Percentiles rank a stretch among this genome's conserved stretches.
phyloP scores from a whole-genome alignment of 1,140 invertebrate genomes.

The Pararge aegeria region DNA sequence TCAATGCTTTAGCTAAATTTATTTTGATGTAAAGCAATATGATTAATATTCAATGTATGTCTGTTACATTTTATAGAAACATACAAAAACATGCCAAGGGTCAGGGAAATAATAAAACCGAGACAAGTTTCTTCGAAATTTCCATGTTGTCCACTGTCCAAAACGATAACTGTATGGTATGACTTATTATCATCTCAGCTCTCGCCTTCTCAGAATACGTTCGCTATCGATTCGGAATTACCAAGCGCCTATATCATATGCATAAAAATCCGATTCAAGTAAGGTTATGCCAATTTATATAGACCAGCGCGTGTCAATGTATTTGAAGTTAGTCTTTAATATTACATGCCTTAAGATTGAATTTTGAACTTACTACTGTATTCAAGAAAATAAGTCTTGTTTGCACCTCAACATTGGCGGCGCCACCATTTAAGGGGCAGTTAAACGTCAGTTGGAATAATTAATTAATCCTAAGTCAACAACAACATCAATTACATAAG shows the following conservation, averaged over 20 bases:
- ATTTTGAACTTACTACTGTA: background rate
- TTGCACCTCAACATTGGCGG: slow-evolving; percentile 45
- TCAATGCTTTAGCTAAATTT: no score
- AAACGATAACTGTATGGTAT: background rate
- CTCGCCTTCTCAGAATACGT: slow-evolving; percentile 19
- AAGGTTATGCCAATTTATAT: background rate
- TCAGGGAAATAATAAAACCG: no score
- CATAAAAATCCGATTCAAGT: slow-evolving; percentile 25
- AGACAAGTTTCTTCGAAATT: background rate
- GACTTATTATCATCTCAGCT: background rate
- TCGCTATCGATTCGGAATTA: slow-evolving; percentile 18
- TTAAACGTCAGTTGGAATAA: slow-evolving; percentile 49
- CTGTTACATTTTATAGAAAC: background rate
- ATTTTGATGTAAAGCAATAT: no score
- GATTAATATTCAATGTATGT: no score
- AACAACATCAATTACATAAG: slow-evolving; percentile 46
- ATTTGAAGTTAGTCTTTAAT: slow-evolving; percentile 10
- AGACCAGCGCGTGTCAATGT: background rate
- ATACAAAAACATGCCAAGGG: background rate
- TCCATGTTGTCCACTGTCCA: background rate
- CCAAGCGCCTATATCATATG: slow-evolving; percentile 24
- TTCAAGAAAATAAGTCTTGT: slow-evolving; percentile 3
- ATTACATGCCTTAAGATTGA: background rate
- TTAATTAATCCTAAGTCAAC: slow-evolving; percentile 51
- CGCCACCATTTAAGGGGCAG: slow-evolving; percentile 43